phyloP scores from a whole-genome alignment of 2,888 invertebrate species.

The Lumbricus terrestris region DNA sequence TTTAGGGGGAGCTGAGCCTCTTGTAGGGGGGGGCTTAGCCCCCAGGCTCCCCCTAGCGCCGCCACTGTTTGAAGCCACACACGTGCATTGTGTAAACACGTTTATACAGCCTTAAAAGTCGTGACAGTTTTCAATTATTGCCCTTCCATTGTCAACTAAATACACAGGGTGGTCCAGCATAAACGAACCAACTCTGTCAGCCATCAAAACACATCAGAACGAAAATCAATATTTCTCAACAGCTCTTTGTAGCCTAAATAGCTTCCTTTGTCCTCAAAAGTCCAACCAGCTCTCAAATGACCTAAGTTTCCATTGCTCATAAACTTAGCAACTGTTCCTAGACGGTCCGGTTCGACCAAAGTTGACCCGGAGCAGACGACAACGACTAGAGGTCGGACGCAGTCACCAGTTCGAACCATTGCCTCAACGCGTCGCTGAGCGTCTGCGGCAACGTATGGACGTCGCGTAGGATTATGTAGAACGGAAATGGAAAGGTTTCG shows the following conservation, averaged over 20 bases:
- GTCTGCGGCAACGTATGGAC: conserved; percentile 83
- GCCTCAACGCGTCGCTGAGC: conserved; percentile 89
- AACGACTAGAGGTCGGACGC: conserved; percentile 16
- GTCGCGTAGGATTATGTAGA: conserved; percentile 89
- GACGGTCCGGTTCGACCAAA: not conserved
- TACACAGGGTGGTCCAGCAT: too few species aligned
- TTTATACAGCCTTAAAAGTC: too few species aligned
- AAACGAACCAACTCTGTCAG: too few species aligned
- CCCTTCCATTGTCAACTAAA: too few species aligned
- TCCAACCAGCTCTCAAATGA: not conserved
- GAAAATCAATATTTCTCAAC: not conserved
- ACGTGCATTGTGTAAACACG: too few species aligned
- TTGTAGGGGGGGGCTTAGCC: too few species aligned
- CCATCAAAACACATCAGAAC: not conserved
- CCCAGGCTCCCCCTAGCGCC: too few species aligned
- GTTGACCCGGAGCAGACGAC: not conserved
- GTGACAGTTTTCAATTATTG: too few species aligned
- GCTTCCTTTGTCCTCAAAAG: not conserved
- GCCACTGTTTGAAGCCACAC: too few species aligned
- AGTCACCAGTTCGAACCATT: conserved; percentile 88
- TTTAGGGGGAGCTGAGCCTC: too few species aligned
- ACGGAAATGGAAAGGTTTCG: conserved; percentile 95
- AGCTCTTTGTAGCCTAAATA: too few species aligned
- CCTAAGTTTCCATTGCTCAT: not conserved
- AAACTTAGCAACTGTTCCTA: not conserved